phyloP scores from a whole-genome alignment of 2,797 vertebrate species.

The Cheirogaleus major region DNA sequence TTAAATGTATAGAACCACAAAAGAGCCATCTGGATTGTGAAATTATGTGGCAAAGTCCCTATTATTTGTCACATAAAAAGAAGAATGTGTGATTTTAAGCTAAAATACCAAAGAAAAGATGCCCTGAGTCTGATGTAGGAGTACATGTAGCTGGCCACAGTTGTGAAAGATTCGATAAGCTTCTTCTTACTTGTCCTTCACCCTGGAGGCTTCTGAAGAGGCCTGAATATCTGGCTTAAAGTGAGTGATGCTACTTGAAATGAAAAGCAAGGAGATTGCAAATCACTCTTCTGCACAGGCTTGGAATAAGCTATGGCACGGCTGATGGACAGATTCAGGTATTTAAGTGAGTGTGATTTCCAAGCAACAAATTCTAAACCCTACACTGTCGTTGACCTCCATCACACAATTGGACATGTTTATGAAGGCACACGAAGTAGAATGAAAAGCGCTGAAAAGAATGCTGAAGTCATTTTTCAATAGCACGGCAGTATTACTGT shows the following conservation, averaged over 20 bases:
- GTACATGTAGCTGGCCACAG: neutral
- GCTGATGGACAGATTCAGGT: conserved; percentile 70
- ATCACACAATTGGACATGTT: conserved; percentile 51
- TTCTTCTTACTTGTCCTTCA: conserved; percentile 73
- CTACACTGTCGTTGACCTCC: conserved; percentile 47
- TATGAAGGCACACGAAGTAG: conserved; percentile 49
- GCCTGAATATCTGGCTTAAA: conserved; percentile 73
- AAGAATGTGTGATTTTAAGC: conserved; percentile 66
- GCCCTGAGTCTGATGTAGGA: conserved; percentile 37
- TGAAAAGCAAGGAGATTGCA: conserved; percentile 77
- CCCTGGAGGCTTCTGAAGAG: conserved; percentile 73
- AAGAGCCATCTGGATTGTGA: conserved; percentile 57
- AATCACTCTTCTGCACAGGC: conserved; percentile 71
- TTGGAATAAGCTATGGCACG: conserved; percentile 52
- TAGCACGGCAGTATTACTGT: neutral
- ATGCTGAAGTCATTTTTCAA: conserved; percentile 52
- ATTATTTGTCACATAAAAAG: conserved; percentile 51
- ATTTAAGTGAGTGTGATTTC: conserved; percentile 76
- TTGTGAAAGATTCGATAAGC: conserved; percentile 61
- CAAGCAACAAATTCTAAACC: conserved; percentile 71
- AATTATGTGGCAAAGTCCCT: conserved; percentile 42
- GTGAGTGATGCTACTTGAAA: conserved; percentile 78
- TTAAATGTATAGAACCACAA: conserved; percentile 65
- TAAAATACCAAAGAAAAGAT: conserved; percentile 64
- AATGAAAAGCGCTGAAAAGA: conserved; percentile 21